phyloP scores from a whole-genome alignment of 2,888 invertebrate species.

The Coremacera marginata region DNA sequence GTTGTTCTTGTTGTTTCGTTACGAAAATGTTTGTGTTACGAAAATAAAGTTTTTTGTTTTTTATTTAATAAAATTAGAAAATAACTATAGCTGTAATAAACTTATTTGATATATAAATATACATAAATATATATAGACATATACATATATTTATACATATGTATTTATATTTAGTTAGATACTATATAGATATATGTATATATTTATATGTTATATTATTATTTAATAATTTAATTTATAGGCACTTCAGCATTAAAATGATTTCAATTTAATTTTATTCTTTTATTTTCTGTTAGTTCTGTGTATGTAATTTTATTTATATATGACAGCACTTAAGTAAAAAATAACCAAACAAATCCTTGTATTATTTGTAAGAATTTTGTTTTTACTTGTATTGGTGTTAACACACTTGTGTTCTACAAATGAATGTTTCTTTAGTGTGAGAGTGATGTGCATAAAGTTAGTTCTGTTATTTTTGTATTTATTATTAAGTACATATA shows the following conservation, averaged over 20 bases:
- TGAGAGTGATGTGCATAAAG: no score
- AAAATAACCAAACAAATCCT: conserved; percentile 4
- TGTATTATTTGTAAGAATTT: not conserved
- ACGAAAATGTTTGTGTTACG: no score
- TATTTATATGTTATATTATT: conserved; percentile 5
- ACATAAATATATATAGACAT: not conserved
- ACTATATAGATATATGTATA: conserved; percentile 24
- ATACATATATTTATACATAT: not conserved
- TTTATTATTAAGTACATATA: no score
- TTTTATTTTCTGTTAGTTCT: conserved; percentile 12
- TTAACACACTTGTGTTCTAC: not conserved
- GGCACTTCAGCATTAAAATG: conserved; percentile 36
- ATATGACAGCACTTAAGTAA: conserved; percentile 20
- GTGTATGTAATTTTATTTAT: not conserved
- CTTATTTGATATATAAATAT: not conserved
- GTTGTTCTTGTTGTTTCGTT: not conserved
- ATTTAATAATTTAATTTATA: conserved; percentile 30
- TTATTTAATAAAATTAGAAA: not conserved
- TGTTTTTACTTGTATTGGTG: not conserved
- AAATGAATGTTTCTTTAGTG: not conserved
- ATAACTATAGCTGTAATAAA: not conserved
- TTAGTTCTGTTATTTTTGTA: no score
- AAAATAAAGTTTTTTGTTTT: not conserved
- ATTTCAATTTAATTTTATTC: conserved; percentile 15
- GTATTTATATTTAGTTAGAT: not conserved